Evolutionary conservation across 1,140 invertebrate species (phyloP), one percentile per base, ranked within the genome.

Genomic region (Samia ricini): DNA sequence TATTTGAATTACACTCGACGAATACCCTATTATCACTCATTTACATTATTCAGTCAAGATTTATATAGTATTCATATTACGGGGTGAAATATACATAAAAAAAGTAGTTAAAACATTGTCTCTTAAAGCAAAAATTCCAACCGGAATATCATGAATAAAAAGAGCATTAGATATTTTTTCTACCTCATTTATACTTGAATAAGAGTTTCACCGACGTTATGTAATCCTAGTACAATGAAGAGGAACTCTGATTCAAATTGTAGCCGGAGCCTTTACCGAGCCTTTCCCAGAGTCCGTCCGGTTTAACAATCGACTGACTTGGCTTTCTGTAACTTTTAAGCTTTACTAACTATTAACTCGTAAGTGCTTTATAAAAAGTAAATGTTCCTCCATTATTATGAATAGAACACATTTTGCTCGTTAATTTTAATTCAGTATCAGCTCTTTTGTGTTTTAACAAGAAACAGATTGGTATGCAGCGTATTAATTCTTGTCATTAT

Each of bases 241-340:
- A 42, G 33, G 15, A 42, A 42, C 10, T 42, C 33, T 7, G 15
- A 42, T 42, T 42, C 33, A 42, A 42, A 42, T 42, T 42, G 33
- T 42, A 42, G 33, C 33, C 33, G 33, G 4, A 42, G 33, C 33
- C 33, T 42, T 42, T 42, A 42, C 33, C 33, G 33, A 42, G 33
- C 33, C 33, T 15, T 42, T 42, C 12, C 10, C 33, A 3, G 33
- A 3, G 33, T 1, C 33, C 33, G 33, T 42, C 33, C 33, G 33
- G 33, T 42, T 42, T 42, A 42, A 42, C 33, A 42, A 42, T 42
- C 33, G 33, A 42, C 33, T 42, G 33, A 42, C 33, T 42, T 42
- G 12, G 10, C 33, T 3, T n/a, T n/a, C n/a, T n/a, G n/a, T n/a
- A 42, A 42, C 33, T 42, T 42, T 42, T 42, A 42, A 42, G 33